Percentiles rank a stretch among this genome's conserved stretches.
phyloP scores from a whole-genome alignment of 2,888 invertebrate species.

The Chrysopilus asiliformis region DNA sequence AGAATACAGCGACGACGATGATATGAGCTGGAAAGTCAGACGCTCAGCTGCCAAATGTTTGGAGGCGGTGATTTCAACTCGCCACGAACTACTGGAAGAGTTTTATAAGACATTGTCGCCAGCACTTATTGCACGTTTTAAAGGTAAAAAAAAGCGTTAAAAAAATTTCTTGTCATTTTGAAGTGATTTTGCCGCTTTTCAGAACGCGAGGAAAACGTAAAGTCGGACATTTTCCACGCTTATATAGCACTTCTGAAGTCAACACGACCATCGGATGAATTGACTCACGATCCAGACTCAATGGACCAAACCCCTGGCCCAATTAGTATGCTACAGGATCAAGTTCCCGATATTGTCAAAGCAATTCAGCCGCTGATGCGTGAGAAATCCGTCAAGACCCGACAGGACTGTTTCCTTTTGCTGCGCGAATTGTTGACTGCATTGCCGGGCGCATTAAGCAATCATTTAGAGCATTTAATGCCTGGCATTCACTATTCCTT shows the following conservation, averaged over 20 bases:
- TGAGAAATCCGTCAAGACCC: constrained; percentile 72
- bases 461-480: constrained; percentile 71
- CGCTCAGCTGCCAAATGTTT: constrained; percentile 95
- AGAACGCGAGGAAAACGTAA: constrained; percentile 98
- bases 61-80: constrained; percentile 84
- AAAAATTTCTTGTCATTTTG: background rate
- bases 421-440: constrained; percentile 82
- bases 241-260: constrained; percentile 87
- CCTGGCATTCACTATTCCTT: constrained; percentile 82
- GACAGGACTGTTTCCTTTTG: constrained; percentile 84
- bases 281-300: constrained; percentile 51
- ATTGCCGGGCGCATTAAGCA: constrained; percentile 75
- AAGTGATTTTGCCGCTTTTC: constrained; percentile 10
- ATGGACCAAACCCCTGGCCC: constrained; percentile 64
- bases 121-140: constrained; percentile 81
- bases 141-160: constrained; percentile 45
- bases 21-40: constrained; percentile 98
- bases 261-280: constrained; percentile 58
- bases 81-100: constrained; percentile 80
- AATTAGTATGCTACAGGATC: constrained; percentile 44
- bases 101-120: constrained; percentile 84
- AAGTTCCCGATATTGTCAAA: constrained; percentile 65
- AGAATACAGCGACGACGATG: constrained; percentile 98
- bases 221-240: constrained; percentile 94
- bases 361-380: constrained; percentile 80